Percentiles rank a stretch among this genome's conserved stretches.
Evolutionary conservation across 2,797 vertebrate species (phyloP).

Genomic region (Oceanodroma leucorhoa): DNA sequence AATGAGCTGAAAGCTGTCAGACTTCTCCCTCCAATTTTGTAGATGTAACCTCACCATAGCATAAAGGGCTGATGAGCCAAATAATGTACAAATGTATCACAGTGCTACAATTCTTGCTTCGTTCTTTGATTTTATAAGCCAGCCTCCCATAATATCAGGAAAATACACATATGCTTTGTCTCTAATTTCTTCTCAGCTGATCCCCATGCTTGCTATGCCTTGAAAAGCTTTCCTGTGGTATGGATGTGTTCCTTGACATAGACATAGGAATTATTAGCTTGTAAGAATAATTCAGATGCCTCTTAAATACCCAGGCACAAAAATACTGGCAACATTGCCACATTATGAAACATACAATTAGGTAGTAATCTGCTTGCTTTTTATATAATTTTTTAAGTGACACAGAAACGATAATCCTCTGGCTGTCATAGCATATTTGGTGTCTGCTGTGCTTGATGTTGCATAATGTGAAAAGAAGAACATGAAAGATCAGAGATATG

Average conservation of each 20-base stretch:
- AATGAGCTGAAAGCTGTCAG: not conserved
- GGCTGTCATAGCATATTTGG: not conserved
- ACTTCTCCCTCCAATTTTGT: not conserved
- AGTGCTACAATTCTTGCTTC: not conserved
- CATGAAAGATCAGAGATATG: not conserved
- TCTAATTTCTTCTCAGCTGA: not conserved
- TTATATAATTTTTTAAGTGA: not conserved
- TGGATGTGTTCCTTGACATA: not conserved
- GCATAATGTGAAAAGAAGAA: not conserved
- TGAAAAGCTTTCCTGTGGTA: not conserved
- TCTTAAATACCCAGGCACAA: not conserved
- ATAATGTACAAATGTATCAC: not conserved
- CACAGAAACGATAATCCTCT: not conserved
- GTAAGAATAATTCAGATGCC: not conserved
- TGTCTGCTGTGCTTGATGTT: not conserved
- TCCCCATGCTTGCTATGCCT: not conserved
- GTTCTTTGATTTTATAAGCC: not conserved
- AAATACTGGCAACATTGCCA: not conserved
- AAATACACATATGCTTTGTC: not conserved
- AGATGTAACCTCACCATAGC: not conserved
- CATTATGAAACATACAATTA: slow-evolving; percentile 24
- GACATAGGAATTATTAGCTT: not conserved
- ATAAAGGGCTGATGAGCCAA: not conserved
- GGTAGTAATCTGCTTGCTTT: slow-evolving; percentile 14
- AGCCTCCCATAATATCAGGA: not conserved